phyloP scores from a whole-genome alignment of 1,140 invertebrate species.

The Globodera ellingtonae region DNA sequence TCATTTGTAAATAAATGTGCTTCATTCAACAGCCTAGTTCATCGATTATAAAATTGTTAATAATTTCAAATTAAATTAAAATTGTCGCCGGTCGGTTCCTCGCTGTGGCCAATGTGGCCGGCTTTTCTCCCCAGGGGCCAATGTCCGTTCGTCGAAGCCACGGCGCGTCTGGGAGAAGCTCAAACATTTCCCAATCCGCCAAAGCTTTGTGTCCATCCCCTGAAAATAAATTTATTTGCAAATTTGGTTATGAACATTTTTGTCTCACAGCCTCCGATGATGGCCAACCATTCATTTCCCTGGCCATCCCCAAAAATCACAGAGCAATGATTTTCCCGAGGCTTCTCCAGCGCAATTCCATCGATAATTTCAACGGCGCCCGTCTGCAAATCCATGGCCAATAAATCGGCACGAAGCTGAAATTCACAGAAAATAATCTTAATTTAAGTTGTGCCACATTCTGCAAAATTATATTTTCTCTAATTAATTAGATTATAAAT shows the following conservation, averaged over 20 bases:
- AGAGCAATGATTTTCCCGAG: not conserved
- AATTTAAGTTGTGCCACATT: no score
- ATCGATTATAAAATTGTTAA: no score
- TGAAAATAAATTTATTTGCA: not conserved
- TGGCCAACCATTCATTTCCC: conserved; percentile 3
- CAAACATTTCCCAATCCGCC: not conserved
- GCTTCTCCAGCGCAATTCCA: not conserved
- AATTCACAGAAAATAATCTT: not conserved
- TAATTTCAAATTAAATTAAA: not conserved
- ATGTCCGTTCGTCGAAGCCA: not conserved
- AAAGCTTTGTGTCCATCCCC: not conserved
- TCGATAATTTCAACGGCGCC: not conserved
- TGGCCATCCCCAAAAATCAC: conserved; percentile 3
- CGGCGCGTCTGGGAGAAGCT: not conserved
- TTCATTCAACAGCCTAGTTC: no score
- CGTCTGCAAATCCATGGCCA: not conserved
- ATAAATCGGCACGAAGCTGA: not conserved
- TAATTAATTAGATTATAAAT: no score
- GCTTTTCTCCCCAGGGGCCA: not conserved
- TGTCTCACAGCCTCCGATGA: conserved; percentile 1
- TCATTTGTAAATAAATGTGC: no score
- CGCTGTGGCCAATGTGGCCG: not conserved
- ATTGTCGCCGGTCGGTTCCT: conserved; percentile 6
- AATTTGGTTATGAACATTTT: not conserved
- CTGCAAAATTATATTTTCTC: no score